These are phyloP conservation scores for Anagrus nilaparvatae DNA, from an alignment of 1,140 invertebrate genomes.

Conservation along the genomic window DNA sequence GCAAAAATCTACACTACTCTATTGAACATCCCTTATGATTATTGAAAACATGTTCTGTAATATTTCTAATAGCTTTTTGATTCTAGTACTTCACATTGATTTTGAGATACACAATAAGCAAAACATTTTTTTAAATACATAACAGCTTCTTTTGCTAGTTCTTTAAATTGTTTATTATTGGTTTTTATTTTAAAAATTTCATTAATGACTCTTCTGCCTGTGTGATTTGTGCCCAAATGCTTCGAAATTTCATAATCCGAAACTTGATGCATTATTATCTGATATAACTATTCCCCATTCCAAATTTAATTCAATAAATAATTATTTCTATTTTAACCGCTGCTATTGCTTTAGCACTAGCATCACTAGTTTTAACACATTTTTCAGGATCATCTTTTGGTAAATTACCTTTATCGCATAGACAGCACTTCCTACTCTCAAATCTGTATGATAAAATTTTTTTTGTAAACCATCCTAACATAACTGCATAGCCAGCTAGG, in stretches of 20 bases:
- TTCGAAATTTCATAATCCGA: conserved; percentile 7
- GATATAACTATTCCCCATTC: conserved; percentile 3
- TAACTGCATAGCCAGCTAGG: conserved; percentile 4
- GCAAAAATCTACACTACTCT: conserved; percentile 13
- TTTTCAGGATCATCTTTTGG: conserved; percentile 3
- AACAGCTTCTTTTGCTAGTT: conserved; percentile 4
- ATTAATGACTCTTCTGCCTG: conserved; percentile 5
- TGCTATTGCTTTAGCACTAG: conserved; percentile 5
- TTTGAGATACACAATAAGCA: conserved; percentile 10
- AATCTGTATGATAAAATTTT: conserved; percentile 7
- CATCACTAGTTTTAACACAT: conserved; percentile 8
- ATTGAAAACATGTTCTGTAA: conserved; percentile 15
- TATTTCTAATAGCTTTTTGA: conserved; percentile 17
- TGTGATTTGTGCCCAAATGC: conserved; percentile 7
- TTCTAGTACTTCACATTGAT: conserved; percentile 5
- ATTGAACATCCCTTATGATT: conserved; percentile 15
- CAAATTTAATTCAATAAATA: conserved; percentile 2
- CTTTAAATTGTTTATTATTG: conserved; percentile 3
- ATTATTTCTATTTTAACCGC: conserved; percentile 2
- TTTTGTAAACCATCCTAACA: conserved; percentile 9
- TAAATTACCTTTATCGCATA: conserved; percentile 6
- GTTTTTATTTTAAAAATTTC: conserved; percentile 12
- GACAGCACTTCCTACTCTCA: conserved; percentile 9
- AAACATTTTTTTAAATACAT: conserved; percentile 10
- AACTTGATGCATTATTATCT: conserved; percentile 1